Evolutionary conservation across 2,113 vertebrate species (phyloP).

Genomic region (Podarcis raffonei): DNA sequence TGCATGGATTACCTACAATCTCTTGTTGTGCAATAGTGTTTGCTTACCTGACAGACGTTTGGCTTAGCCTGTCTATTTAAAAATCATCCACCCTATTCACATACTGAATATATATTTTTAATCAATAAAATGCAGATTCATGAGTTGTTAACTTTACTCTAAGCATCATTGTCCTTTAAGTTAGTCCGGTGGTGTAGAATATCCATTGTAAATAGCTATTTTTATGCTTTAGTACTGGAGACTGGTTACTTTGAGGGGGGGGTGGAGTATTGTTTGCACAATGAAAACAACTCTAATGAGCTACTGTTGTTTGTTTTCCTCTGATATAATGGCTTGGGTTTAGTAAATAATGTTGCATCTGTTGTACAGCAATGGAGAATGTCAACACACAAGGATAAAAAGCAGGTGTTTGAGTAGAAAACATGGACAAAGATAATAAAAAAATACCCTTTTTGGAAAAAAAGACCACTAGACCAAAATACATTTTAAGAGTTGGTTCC

Average conservation of each 20-base stretch:
- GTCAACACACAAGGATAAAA: slow-evolving; percentile 87
- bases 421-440: slow-evolving; percentile 60
- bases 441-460: slow-evolving; percentile 61
- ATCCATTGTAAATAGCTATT: slow-evolving; percentile 70
- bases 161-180: slow-evolving; percentile 68
- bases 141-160: slow-evolving; percentile 63
- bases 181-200: slow-evolving; percentile 61
- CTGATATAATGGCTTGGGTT: slow-evolving; percentile 94
- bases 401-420: slow-evolving; percentile 73
- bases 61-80: slow-evolving; percentile 72
- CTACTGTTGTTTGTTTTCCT: slow-evolving; percentile 98
- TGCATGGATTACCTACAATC: slow-evolving; percentile 69
- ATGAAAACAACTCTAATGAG: slow-evolving; percentile 90
- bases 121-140: slow-evolving; percentile 64
- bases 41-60: slow-evolving; percentile 72
- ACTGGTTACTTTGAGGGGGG: slow-evolving; percentile 66
- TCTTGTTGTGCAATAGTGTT: slow-evolving; percentile 75
- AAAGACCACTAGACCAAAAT: slow-evolving; percentile 36
- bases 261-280: slow-evolving; percentile 72
- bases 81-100: slow-evolving; percentile 68
- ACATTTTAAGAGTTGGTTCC: background rate
- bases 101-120: slow-evolving; percentile 63
- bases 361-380: slow-evolving; percentile 90
- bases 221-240: slow-evolving; percentile 61
- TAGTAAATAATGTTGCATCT: slow-evolving; percentile 95